Evolutionary conservation across 2,888 invertebrate species (phyloP).

Genomic region (Morinoia aosen): DNA sequence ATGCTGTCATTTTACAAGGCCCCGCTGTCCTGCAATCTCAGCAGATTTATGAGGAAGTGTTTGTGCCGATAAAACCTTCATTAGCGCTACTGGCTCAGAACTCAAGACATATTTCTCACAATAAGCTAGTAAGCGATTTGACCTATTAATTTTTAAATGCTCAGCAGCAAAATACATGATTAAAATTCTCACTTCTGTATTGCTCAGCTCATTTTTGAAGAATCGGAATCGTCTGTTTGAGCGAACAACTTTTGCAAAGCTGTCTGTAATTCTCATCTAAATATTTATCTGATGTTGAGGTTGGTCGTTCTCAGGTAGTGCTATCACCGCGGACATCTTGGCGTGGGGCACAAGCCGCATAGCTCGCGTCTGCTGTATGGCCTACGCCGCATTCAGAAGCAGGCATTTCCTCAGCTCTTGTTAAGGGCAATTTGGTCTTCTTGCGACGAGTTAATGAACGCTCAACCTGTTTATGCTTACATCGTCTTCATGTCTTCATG

Average conservation of each 20-base stretch:
- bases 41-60: neutral
- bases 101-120: too few relatives aligned
- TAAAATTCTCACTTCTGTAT: neutral
- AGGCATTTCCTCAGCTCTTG: neutral
- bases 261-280: neutral
- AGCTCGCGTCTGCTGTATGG: neutral
- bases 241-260: neutral
- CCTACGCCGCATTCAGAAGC: neutral
- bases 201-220: neutral
- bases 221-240: neutral
- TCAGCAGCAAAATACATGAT: neutral
- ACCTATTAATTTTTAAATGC: too few relatives aligned
- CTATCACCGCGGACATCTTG: neutral
- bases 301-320: neutral
- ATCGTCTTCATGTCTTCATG: neutral
- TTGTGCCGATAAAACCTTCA: too few relatives aligned
- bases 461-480: neutral
- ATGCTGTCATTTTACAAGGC: too few relatives aligned
- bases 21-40: too few relatives aligned
- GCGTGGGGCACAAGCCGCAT: neutral
- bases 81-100: too few relatives aligned
- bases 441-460: neutral
- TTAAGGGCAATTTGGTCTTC: neutral
- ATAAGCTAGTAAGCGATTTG: too few relatives aligned
- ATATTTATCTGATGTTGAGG: neutral